These are phyloP conservation scores for Micrasema longulum DNA, from an alignment of 1,140 invertebrate genomes.

Conservation along the genomic window DNA sequence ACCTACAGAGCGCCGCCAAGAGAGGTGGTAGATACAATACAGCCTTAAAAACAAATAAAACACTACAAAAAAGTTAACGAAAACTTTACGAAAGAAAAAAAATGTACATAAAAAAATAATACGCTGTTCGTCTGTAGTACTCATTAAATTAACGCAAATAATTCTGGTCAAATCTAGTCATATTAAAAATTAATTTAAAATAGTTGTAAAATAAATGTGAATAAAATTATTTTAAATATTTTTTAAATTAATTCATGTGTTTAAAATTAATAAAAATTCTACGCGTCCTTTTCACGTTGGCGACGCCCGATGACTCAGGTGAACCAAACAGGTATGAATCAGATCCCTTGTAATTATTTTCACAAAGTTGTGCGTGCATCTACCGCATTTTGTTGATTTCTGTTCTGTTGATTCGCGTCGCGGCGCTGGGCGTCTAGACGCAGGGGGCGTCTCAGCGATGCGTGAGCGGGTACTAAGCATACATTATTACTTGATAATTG, in stretches of 20 bases:
- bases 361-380: constrained; percentile 46
- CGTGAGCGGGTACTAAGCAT: not conserved
- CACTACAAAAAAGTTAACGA: no score
- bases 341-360: constrained; percentile 41
- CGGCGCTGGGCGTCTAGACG: constrained; percentile 10
- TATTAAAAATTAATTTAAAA: constrained; percentile 7
- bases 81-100: no score
- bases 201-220: no score
- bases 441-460: not conserved
- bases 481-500: constrained; percentile 10
- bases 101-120: no score
- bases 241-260: not conserved
- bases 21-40: no score
- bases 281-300: not conserved
- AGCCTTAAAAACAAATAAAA: no score
- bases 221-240: not conserved
- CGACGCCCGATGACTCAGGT: constrained; percentile 44
- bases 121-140: no score
- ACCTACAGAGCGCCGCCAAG: constrained; percentile 19
- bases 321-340: constrained; percentile 51
- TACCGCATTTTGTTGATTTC: not conserved
- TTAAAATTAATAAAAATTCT: not conserved
- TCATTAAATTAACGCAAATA: no score
- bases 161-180: no score
- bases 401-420: no score